phyloP scores from a whole-genome alignment of 2,797 vertebrate genomes.

The Dallia pectoralis region DNA sequence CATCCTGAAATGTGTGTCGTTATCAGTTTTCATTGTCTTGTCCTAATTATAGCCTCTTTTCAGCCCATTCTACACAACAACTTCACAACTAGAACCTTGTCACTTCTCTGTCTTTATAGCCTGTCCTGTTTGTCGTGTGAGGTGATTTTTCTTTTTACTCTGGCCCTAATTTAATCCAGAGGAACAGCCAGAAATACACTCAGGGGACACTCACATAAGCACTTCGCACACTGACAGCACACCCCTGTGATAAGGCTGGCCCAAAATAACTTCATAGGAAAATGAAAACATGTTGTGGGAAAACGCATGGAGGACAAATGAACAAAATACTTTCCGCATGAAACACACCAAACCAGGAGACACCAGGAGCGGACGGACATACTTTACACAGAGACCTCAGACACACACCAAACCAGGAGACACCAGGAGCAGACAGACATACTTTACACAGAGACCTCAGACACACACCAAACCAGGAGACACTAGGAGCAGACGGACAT shows the following conservation, averaged over 20 bases:
- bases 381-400: too few species aligned
- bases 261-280: constrained; percentile 48
- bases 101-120: not conserved
- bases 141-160: not conserved
- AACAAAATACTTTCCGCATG: not conserved
- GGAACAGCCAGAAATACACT: not conserved
- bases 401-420: too few species aligned
- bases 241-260: constrained; percentile 45
- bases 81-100: too few species aligned
- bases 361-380: not conserved
- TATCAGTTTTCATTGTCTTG: not conserved
- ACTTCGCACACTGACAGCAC: not conserved
- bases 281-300: constrained; percentile 56
- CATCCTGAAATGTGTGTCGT: not conserved
- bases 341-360: not conserved
- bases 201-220: not conserved
- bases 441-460: too few species aligned
- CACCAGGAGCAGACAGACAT: too few species aligned
- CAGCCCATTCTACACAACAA: too few species aligned
- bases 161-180: not conserved
- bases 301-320: not conserved
- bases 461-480: too few species aligned
- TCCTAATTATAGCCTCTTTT: not conserved
- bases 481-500: not conserved
- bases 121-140: not conserved